Percentiles rank a stretch among this genome's conserved stretches.
phyloP scores from a whole-genome alignment of 2,113 vertebrate species.

The Dipodomys spectabilis region DNA sequence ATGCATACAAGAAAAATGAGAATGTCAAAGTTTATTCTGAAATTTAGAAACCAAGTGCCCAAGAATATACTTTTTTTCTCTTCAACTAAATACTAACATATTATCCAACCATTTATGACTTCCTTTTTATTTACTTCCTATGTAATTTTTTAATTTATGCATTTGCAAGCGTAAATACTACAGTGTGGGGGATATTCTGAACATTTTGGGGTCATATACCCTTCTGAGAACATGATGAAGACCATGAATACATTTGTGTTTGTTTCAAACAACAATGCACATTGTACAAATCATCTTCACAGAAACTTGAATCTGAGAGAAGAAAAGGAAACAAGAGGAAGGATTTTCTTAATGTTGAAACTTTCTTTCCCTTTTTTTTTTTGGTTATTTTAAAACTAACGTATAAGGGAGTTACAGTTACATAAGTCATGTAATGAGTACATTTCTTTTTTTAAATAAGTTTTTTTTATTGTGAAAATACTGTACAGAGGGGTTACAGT shows the following conservation, averaged over 20 bases:
- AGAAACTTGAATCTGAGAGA: not conserved
- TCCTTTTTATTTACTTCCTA: not conserved
- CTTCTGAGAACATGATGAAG: not conserved
- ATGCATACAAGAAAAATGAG: not conserved
- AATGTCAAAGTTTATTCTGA: not conserved
- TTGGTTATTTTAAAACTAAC: no score
- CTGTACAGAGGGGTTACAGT: no score
- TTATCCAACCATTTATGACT: not conserved
- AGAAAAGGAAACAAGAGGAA: not conserved
- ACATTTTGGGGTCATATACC: not conserved
- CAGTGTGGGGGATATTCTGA: not conserved
- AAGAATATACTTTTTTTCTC: not conserved
- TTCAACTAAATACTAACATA: not conserved
- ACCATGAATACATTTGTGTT: not conserved
- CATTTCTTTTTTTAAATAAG: no score
- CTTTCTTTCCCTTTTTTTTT: no score
- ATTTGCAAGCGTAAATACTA: constrained; percentile 6
- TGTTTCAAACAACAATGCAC: not conserved
- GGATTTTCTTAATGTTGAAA: not conserved
- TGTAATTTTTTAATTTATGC: not conserved
- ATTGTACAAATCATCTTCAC: not conserved
- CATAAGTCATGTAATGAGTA: no score
- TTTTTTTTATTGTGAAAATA: no score
- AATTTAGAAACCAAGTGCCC: not conserved
- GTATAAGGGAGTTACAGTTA: no score